Conservation (phyloP, 1,140 invertebrate species). For the Diprion similis region DNA sequence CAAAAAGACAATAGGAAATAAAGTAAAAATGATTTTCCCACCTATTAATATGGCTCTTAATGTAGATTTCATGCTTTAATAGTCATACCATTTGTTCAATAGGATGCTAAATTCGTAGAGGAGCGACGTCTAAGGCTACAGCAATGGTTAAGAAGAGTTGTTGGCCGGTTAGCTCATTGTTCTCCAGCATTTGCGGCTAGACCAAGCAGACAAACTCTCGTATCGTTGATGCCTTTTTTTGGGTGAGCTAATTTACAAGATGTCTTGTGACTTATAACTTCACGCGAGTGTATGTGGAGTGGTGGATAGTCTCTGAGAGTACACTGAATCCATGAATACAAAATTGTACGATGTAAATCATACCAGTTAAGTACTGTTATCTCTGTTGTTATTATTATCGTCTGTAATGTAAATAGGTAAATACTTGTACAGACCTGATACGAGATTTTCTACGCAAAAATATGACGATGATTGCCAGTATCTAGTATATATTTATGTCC, state of each 20-base stretch:
- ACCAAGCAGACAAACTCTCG: constrained; percentile 74
- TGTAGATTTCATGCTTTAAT: neutral
- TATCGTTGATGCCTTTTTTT: constrained; percentile 81
- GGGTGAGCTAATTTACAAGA: constrained; percentile 64
- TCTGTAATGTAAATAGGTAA: constrained; percentile 3
- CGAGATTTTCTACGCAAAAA: too few relatives aligned
- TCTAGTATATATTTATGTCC: constrained; percentile 7
- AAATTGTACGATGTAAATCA: too few relatives aligned
- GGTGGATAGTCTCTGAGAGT: too few relatives aligned
- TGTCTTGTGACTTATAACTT: too few relatives aligned
- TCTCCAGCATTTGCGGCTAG: constrained; percentile 73
- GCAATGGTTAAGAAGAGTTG: constrained; percentile 78
- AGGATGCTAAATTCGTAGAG: constrained; percentile 85
- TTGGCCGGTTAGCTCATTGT: constrained; percentile 71
- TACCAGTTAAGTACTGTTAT: too few relatives aligned
- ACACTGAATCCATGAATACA: too few relatives aligned
- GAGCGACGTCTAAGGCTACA: constrained; percentile 77
- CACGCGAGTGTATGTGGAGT: too few relatives aligned
- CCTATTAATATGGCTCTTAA: constrained; percentile 10
- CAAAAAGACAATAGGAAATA: constrained; percentile 90
- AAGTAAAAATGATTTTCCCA: constrained; percentile 63
- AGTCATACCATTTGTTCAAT: constrained; percentile 31
- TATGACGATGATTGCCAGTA: too few relatives aligned
- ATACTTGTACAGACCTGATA: neutral
- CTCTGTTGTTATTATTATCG: neutral